phyloP scores from a whole-genome alignment of 2,113 vertebrate species.

The Hydrolagus affinis region DNA sequence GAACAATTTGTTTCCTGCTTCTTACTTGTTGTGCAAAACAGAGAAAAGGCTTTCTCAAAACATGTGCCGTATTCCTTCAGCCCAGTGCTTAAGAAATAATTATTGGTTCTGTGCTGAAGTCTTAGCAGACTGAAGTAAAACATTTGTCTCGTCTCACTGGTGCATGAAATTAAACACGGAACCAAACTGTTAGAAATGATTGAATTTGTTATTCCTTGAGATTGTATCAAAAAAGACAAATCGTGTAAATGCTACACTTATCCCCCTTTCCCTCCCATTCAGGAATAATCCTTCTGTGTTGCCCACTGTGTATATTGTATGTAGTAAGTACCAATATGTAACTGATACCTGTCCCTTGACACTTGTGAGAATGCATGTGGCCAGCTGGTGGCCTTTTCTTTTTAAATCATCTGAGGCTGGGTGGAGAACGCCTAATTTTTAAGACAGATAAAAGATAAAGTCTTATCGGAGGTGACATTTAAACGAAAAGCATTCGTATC shows the following conservation, averaged over 20 bases:
- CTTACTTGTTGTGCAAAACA: background rate
- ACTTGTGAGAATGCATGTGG: conserved; percentile 30
- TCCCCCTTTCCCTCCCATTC: background rate
- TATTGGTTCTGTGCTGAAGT: background rate
- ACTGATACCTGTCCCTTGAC: conserved; percentile 7
- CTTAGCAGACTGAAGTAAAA: background rate
- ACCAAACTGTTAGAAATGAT: background rate
- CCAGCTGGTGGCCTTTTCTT: conserved; percentile 12
- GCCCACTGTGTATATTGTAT: conserved; percentile 25
- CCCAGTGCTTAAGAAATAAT: background rate
- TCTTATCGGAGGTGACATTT: background rate
- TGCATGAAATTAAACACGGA: background rate
- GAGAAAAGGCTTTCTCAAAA: background rate
- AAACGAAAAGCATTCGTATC: background rate
- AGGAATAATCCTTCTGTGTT: conserved; percentile 1
- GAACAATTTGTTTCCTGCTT: background rate
- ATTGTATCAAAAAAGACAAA: background rate
- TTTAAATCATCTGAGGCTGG: background rate
- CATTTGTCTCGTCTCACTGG: background rate
- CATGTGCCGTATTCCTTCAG: background rate
- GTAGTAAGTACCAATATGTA: conserved; percentile 6
- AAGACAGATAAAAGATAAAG: background rate
- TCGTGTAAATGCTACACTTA: background rate
- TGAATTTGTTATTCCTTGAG: background rate
- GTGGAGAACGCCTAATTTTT: background rate